Evolutionary conservation across 2,888 invertebrate genomes (phyloP), one percentile per base, ranked within the genome.

Genomic region (Conops quadrifasciatus): DNA sequence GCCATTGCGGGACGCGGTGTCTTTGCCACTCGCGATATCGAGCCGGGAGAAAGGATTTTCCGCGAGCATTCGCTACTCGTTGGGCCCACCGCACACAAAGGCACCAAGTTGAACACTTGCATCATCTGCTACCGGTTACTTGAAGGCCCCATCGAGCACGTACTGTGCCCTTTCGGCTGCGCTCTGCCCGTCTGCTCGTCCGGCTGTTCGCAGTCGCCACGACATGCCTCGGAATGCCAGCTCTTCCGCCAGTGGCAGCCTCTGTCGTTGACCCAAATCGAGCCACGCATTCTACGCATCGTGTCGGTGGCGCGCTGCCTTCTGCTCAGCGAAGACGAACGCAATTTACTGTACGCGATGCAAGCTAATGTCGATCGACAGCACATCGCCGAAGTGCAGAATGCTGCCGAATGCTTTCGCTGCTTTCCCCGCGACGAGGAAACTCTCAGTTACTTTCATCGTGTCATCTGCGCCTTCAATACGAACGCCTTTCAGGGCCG

Each of bases 1-100:
- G 78, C 85, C n/a, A 80, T 91, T 2, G 89, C 91, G 63, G 94
- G 93, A 5, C 89, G 92, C 43, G 94, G 94, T 11, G 80, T 94
- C 9, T 88, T 93, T 76, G 92, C 93, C 2, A 88, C 85, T 0
- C 87, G 89, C 71, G 89, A 92, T 78, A 90, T 94, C 51, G 80
- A 84, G 66, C 80, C 87, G 9, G 92, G 93, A 36, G 92, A 93
- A 83, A 83, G 91, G 56, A 89, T 94, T 45, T 93, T 91, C 78
- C 87, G 89, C 11, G 94, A 94, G 82, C 88, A 85, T 68, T 91
- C 94, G 0, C 83, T 94, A 53, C 87, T 94, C 69, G 85, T 89
- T 65, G 94, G 94, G 0, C 93, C 93, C 0, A 89, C 92, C 45
- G 87, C 89, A 60, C 87, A 88, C 70, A 83, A 84, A 30, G 84